phyloP scores from a whole-genome alignment of 2,113 vertebrate genomes.

The Lutjanus erythropterus region DNA sequence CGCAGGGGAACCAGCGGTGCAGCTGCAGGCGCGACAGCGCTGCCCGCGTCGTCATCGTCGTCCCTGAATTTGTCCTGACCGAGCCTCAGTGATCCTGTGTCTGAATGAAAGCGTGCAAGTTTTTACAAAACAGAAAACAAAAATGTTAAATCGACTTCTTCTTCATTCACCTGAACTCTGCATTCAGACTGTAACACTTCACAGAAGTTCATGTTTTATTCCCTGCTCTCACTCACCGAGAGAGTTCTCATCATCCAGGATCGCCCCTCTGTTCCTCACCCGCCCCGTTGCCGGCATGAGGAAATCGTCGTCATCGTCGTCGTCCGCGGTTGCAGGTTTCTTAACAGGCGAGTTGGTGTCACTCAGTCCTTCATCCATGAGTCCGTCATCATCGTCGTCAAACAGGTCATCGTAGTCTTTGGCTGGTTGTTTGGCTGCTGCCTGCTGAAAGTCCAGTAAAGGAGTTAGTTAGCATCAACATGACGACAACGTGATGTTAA shows the following conservation, averaged over 20 bases:
- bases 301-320: constrained; percentile 85
- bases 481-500: background rate
- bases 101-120: constrained; percentile 72
- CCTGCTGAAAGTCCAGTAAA: constrained; percentile 32
- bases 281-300: constrained; percentile 82
- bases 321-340: constrained; percentile 70
- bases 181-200: background rate
- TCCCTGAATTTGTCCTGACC: constrained; percentile 77
- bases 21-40: constrained; percentile 64
- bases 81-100: constrained; percentile 86
- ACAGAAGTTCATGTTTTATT: background rate
- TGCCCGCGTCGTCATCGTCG: constrained; percentile 75
- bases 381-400: constrained; percentile 88
- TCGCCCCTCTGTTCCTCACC: constrained; percentile 79
- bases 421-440: constrained; percentile 7
- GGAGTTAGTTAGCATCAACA: background rate
- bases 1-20: constrained; percentile 65
- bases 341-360: constrained; percentile 84
- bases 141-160: background rate
- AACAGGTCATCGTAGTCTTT: constrained; percentile 91
- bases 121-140: too few species aligned
- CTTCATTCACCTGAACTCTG: background rate
- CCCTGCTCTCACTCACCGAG: constrained; percentile 82
- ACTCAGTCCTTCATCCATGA: constrained; percentile 85
- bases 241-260: constrained; percentile 94